These are phyloP conservation scores for Adineta ricciae DNA, from an alignment of 2,888 invertebrate genomes.

Conservation along the genomic window DNA sequence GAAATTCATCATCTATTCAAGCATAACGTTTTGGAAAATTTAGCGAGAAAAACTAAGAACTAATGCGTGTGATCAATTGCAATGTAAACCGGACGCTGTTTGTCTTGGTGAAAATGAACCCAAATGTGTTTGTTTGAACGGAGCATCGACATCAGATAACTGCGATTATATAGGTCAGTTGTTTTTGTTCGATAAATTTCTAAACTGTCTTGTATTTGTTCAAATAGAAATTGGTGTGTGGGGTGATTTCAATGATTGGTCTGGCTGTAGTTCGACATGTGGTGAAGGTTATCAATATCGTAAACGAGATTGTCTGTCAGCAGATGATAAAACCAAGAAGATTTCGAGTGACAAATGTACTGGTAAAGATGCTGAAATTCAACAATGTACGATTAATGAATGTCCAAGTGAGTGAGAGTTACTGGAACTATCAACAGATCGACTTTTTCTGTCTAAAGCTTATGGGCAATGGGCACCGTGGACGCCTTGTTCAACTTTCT, in stretches of 20 bases:
- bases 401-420: not conserved
- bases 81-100: not conserved
- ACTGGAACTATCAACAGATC: not conserved
- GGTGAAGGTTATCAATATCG: conserved; percentile 21
- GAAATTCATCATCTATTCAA: not conserved
- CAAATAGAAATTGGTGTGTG: not conserved
- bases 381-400: not conserved
- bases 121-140: not conserved
- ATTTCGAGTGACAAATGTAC: not conserved
- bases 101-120: not conserved
- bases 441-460: not conserved
- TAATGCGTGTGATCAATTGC: not conserved
- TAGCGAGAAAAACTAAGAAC: not conserved
- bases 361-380: conserved; percentile 8
- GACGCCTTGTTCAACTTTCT: not conserved
- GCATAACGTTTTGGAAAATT: not conserved
- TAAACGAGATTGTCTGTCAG: conserved; percentile 11
- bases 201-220: too few species aligned
- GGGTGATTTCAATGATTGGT: conserved; percentile 11
- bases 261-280: conserved; percentile 22
- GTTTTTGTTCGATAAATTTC: not conserved
- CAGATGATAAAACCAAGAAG: not conserved
- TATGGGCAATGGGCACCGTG: not conserved
- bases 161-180: not conserved
- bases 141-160: not conserved